phyloP scores from a whole-genome alignment of 2,888 invertebrate genomes.

The Harpalus rubripes region DNA sequence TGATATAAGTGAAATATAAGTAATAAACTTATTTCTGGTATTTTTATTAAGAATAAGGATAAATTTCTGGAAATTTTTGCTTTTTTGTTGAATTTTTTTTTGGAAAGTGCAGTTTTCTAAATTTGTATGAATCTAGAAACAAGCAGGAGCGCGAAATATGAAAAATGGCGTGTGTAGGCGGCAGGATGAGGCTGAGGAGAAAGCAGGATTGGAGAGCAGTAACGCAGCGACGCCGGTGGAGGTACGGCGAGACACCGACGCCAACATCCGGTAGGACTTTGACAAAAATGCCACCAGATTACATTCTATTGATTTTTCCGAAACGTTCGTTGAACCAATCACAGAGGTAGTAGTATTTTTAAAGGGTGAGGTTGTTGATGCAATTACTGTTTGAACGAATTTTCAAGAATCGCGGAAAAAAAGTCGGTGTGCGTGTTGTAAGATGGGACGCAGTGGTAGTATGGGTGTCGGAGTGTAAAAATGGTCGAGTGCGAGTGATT shows the following conservation, averaged over 20 bases:
- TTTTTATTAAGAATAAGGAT: background rate
- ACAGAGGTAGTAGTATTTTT: conserved; percentile 79
- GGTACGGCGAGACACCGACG: conserved; percentile 74
- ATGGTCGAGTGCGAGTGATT: conserved; percentile 51
- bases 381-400: conserved; percentile 66
- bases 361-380: conserved; percentile 79
- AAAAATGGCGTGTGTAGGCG: conserved; percentile 25
- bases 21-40: too few species aligned
- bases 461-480: conserved; percentile 50
- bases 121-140: conserved; percentile 22
- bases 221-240: conserved; percentile 76
- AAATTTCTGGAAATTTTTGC: background rate
- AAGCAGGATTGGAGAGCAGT: conserved; percentile 16
- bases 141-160: conserved; percentile 46
- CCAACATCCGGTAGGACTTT: conserved; percentile 73
- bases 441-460: conserved; percentile 32
- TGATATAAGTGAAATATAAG: too few species aligned
- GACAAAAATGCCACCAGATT: conserved; percentile 79
- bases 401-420: conserved; percentile 67
- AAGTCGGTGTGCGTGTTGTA: conserved; percentile 11
- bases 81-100: background rate
- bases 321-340: conserved; percentile 80
- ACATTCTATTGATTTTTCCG: conserved; percentile 84
- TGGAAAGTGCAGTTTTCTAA: background rate
- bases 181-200: conserved; percentile 45